Conservation (phyloP, 2,888 invertebrate species). For the Aspidiotus destructor region DNA sequence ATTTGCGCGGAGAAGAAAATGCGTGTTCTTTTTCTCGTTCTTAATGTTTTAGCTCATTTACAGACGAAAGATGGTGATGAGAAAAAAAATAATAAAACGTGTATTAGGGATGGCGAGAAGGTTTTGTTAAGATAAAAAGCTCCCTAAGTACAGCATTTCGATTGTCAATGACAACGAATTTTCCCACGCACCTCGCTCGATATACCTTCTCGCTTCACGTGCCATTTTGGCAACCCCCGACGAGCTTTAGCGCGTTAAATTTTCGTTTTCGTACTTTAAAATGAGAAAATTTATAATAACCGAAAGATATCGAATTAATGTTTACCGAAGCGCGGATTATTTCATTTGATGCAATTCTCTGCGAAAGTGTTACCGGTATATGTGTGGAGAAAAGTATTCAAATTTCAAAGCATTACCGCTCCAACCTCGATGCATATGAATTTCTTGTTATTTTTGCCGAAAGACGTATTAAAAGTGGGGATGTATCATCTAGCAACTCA, state of each 20-base stretch:
- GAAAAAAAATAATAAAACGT: too few species aligned
- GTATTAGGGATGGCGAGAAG: too few species aligned
- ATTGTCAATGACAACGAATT: too few species aligned
- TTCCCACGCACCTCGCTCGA: background rate
- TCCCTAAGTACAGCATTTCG: too few species aligned
- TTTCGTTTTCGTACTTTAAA: constrained; percentile 21
- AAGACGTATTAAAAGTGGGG: background rate
- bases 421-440: background rate
- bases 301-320: constrained; percentile 24
- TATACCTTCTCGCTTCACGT: background rate
- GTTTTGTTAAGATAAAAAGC: too few species aligned
- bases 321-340: constrained; percentile 28
- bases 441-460: background rate
- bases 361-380: background rate
- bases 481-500: too few species aligned
- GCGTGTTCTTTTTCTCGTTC: too few species aligned
- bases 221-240: too few species aligned
- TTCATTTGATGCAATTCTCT: constrained; percentile 26
- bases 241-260: background rate
- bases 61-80: too few species aligned
- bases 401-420: background rate
- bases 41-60: too few species aligned
- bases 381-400: too few species aligned
- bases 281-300: constrained; percentile 26
- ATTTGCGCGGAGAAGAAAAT: too few species aligned